Evolutionary conservation across 2,113 vertebrate genomes (phyloP).

Genomic region (Aegotheles bennettii): DNA sequence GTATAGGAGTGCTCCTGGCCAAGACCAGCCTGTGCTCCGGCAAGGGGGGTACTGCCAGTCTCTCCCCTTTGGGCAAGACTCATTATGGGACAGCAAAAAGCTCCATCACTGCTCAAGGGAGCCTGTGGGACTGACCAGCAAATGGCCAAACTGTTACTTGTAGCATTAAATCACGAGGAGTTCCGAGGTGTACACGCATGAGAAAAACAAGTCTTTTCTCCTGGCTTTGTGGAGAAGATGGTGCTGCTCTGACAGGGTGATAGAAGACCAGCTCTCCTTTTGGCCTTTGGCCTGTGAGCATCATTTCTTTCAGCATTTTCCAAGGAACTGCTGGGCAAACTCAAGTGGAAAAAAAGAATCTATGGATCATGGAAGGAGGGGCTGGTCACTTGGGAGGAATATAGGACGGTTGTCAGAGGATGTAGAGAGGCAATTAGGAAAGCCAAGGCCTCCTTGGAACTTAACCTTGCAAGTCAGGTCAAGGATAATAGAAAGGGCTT

Average conservation of each 20-base stretch:
- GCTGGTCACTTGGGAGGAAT: too few relatives aligned
- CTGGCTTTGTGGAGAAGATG: background rate
- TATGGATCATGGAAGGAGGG: too few relatives aligned
- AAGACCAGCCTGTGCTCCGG: background rate
- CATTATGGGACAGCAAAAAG: background rate
- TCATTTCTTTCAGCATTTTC: too few relatives aligned
- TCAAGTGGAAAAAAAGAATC: too few relatives aligned
- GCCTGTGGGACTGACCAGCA: background rate
- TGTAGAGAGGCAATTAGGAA: too few relatives aligned
- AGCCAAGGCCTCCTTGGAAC: too few relatives aligned
- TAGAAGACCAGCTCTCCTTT: background rate
- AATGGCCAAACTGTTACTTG: background rate
- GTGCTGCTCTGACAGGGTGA: background rate
- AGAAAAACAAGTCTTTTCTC: background rate
- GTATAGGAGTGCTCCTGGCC: background rate
- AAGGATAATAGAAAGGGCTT: too few relatives aligned
- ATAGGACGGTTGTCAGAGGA: too few relatives aligned
- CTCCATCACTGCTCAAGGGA: background rate
- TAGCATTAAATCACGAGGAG: background rate
- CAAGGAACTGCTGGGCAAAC: too few relatives aligned
- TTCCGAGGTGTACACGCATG: background rate
- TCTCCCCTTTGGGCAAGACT: background rate
- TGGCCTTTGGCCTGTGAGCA: background rate
- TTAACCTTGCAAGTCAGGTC: too few relatives aligned
- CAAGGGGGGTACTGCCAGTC: rapidly evolving